Percentiles rank a stretch among this genome's conserved stretches.
phyloP scores from a whole-genome alignment of 2,113 vertebrate genomes.

The Lagenorhynchus albirostris region DNA sequence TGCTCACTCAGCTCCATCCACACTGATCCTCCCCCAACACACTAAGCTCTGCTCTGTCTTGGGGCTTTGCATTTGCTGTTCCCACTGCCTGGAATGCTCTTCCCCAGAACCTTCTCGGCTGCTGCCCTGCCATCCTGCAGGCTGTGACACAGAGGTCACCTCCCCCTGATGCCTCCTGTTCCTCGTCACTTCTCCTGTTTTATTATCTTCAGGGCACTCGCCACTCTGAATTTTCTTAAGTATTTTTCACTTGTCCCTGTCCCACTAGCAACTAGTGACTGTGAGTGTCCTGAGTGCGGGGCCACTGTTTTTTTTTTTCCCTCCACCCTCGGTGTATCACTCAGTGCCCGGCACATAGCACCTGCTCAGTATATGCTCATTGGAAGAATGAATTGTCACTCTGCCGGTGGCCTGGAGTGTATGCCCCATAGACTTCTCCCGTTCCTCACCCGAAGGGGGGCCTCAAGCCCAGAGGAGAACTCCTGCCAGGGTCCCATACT shows the following conservation, averaged over 20 bases:
- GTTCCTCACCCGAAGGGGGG: not conserved
- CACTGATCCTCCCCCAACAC: not conserved
- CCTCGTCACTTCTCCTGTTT: not conserved
- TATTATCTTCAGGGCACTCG: not conserved
- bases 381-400: not conserved
- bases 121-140: not conserved
- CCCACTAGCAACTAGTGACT: accelerated
- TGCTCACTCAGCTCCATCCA: accelerated
- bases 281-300: not conserved
- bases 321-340: not conserved
- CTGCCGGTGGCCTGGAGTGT: not conserved
- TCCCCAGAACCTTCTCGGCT: not conserved
- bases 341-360: not conserved
- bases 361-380: not conserved
- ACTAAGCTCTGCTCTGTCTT: not conserved
- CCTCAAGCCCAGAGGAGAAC: not conserved
- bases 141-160: not conserved
- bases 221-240: not conserved
- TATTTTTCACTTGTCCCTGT: not conserved
- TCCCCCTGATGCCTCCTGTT: not conserved
- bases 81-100: not conserved
- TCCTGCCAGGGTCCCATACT: not conserved
- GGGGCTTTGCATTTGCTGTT: not conserved
- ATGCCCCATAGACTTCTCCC: not conserved
- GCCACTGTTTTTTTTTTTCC: not conserved